These are phyloP conservation scores for Scylla paramamosain DNA, from an alignment of 1,140 invertebrate species.

Conservation along the genomic window DNA sequence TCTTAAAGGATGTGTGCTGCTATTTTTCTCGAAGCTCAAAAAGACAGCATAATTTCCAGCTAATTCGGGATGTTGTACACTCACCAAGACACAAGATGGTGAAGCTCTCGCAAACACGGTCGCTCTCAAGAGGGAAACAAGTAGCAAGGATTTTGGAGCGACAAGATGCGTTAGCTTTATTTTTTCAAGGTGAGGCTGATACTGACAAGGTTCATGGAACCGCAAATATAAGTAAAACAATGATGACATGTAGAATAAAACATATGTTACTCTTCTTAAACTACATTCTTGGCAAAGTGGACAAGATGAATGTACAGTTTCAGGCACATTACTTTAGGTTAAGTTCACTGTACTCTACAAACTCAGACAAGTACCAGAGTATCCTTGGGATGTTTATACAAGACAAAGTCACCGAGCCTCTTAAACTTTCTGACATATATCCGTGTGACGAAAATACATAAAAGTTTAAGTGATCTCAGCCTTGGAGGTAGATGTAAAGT, in stretches of 20 bases:
- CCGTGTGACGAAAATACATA: too few species aligned
- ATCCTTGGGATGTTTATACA: neutral
- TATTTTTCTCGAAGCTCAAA: slow-evolving; percentile 40
- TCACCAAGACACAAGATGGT: neutral
- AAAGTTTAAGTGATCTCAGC: too few species aligned
- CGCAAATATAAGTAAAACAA: neutral
- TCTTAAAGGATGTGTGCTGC: neutral
- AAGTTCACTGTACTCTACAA: neutral
- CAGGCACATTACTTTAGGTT: neutral
- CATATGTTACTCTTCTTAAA: neutral
- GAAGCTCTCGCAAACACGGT: slow-evolving; percentile 32
- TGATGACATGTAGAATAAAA: neutral
- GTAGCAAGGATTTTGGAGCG: slow-evolving; percentile 34
- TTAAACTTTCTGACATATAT: too few species aligned
- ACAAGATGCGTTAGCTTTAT: neutral
- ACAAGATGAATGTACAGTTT: neutral
- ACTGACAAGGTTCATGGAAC: slow-evolving; percentile 26
- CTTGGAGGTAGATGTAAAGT: too few species aligned
- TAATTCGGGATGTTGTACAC: slow-evolving; percentile 5
- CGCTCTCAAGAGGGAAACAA: slow-evolving; percentile 27
- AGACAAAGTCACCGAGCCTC: too few species aligned
- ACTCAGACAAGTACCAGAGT: neutral
- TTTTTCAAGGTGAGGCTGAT: slow-evolving; percentile 13
- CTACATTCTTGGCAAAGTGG: neutral
- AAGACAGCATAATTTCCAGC: neutral